Base-by-base conservation (phyloP, 2,888 invertebrate genomes). In the Aphidoletes aphidimyza region DNA sequence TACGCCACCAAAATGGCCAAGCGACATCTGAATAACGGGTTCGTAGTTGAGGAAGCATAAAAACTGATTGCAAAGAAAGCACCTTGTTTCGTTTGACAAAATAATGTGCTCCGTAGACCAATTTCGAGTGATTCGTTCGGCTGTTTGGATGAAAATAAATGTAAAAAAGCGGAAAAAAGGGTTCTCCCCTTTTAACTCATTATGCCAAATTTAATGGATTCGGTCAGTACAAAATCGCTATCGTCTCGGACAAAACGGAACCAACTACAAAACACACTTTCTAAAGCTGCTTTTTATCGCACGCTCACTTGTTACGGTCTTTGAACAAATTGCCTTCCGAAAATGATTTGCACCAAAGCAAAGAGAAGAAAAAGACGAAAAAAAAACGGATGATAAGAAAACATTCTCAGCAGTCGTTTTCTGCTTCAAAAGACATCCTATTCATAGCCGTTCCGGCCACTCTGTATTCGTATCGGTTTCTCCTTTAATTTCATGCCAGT, bases 201-300 rank as follows among this genome's bases (percentile, higher is more conserved):
- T 69, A 69, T 69, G 30, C 30, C 69, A 69, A 69, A 11, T 69
- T 69, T 69, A 69, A 69, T 69, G 69, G 69, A 69, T 69, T 69
- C 34, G 69, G 69, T 69, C 69, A 69, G 69, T 69, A 14, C 30
- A 30, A 69, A 69, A 19, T 1, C 17, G 34, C 69, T 42, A 6
- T 69, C 69, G 69, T 69, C 30, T 69, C 30, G 34, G 30, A 30
- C 69, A 34, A 30, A 69, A 69, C 69, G 69, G 54, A 54, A 54
- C 69, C 30, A 26, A 69, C 69, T 30, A 69, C 30, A 6, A n/a
- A 69, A 69, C 30, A 30, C 54, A 54, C 54, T 54, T 54, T 54
- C 22, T 6, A 26, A 26, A n/a, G n/a, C n/a, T 3, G 69, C n/a
- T 5, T 69, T 69, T 69, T 69, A 69, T 34, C 69, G 69, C 69